Evolutionary conservation across 2,113 vertebrate genomes (phyloP), one percentile per base, ranked within the genome.

Genomic region (Pedionomus torquatus): DNA sequence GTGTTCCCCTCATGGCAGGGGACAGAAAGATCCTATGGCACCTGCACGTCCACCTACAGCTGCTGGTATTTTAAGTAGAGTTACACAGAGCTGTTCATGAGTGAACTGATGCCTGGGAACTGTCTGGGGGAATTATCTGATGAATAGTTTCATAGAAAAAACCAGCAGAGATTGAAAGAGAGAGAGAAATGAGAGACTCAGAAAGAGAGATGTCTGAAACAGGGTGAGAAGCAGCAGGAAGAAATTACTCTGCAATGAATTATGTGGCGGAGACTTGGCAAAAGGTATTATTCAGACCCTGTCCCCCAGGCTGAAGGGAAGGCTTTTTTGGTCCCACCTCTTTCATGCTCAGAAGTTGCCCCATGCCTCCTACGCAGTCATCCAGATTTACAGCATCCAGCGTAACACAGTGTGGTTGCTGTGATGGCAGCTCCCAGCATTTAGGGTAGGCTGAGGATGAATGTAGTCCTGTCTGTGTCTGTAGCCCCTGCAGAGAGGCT

Each of bases 1-100:
- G 52, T 61, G 76, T 72, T 84, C 41, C 24, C 17, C 31, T 91
- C 10, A 35, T 43, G 48, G 48, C 33, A 60, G 43, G 33, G 55
- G 61, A 68, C 25, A 76, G 69, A 92, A 91, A 21, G 81, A 70
- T 72, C 54, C 86, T 21, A 25, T 0, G 1, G 35, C 80, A 91
- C 55, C 48, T 87, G 57, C 44, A 79, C 30, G 20, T 84, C 74
- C 57, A 46, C 41, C 84, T n/a, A 10, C 55, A 89, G 48, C 25
- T 54, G 25, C 69, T 95, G 43, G n/a, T 68, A 69, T 91, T 94
- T 94, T 81, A 92, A 69, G 65, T 52, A 92, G 49, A 82, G 9
- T 72, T 84, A 78, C 39, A 68, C 9, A 64, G 79, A 86, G 18
- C 54, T 78, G 58, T 74, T 86, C 21, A 71, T 49, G 57, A 89